Evolutionary conservation across 2,797 vertebrate genomes (phyloP), one percentile per base, ranked within the genome.

Genomic region (Sebastes itinus): DNA sequence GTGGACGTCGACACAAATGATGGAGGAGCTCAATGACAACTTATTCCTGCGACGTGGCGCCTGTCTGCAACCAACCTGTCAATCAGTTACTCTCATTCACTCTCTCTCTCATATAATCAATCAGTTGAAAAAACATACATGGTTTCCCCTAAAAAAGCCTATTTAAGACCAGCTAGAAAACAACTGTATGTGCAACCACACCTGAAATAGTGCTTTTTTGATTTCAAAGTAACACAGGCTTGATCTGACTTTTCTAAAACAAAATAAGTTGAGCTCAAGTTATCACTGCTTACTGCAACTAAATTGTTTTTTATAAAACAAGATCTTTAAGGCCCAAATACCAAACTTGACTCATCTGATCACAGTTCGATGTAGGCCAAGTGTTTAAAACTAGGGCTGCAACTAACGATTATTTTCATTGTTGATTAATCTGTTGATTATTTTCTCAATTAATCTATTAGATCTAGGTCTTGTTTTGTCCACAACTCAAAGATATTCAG

Each of bases 1-100:
- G 90, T 93, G 66, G 65, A 55, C 93, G 91, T 59, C 63, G 88
- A 94, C 97, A 95, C 94, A 94, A 94, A 94, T 95, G 95, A 96
- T 94, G 95, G 93, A 89, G 91, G 90, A 90, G 92, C 91, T 90
- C 94, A 92, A 20, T 27, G 90, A 94, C 93, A 92, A 94, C 93
- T 92, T 90, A 89, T 92, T 95, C 94, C 95, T 93, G 91, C 85
- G 89, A 94, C 92, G 90, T 87, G 87, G 90, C 87, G 87, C 89
- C 78, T 33, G 80, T 83, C 92, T 92, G 94, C 77, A 56, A 81
- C 64, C 10, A 3, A 63, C 84, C 69, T 87, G 86, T 89, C 89
- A 84, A 86, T 93, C 87, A 91, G 35, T 69, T n/a, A n/a, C 46
- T 72, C 74, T 61, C 61, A 42, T 65, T 84, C 23, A 7, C 63